Evolutionary conservation across 2,797 vertebrate genomes (phyloP).

Genomic region (Mormyrops boulengeri): DNA sequence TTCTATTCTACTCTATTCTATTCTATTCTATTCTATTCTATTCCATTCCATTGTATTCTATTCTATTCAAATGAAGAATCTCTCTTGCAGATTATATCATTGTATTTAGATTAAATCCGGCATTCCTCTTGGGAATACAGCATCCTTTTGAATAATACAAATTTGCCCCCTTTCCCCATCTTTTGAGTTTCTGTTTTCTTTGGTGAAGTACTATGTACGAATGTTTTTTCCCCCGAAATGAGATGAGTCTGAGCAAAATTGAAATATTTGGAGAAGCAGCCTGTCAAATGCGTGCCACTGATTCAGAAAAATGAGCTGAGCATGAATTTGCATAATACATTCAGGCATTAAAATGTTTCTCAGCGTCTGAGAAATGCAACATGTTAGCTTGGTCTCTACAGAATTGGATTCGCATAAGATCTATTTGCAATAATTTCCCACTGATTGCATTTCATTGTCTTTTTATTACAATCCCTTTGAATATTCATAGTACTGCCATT

Average conservation of each 20-base stretch:
- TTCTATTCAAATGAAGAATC: not conserved
- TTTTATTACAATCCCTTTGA: not conserved
- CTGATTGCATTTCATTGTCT: constrained; percentile 12
- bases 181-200: not conserved
- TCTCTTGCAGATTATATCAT: not conserved
- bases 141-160: not conserved
- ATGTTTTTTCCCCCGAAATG: not conserved
- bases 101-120: not conserved
- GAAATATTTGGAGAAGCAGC: not conserved
- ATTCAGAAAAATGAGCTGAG: not conserved
- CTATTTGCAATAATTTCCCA: not conserved
- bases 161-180: not conserved
- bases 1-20: not conserved
- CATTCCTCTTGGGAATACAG: not conserved
- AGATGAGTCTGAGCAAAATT: not conserved
- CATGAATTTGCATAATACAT: not conserved
- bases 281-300: not conserved
- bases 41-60: not conserved
- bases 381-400: not conserved
- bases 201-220: not conserved
- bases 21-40: not conserved
- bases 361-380: not conserved
- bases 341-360: constrained; percentile 6
- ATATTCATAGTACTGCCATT: not conserved
- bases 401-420: not conserved